Evolutionary conservation across 2,888 invertebrate genomes (phyloP), one percentile per base, ranked within the genome.

Genomic region (Lepidochitona cinerea): DNA sequence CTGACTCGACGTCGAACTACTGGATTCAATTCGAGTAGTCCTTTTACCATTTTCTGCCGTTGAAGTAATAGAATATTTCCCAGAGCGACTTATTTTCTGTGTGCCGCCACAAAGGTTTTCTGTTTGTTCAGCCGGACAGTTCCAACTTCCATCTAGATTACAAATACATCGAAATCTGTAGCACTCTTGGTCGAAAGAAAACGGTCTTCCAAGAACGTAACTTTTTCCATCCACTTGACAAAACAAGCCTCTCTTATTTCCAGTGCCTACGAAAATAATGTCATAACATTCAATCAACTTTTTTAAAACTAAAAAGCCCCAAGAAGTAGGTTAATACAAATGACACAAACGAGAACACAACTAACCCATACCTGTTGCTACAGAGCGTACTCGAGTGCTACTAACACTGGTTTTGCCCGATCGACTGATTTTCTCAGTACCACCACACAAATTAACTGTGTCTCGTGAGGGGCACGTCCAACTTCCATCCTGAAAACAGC

Each of bases 151-250:
- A 67, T 81, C 74, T 59, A 77, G 79, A 7, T 65, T 52, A 71
- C 84, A 84, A 7, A 78, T 69, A 71, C 84, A 84, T 52, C 79
- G 71, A 35, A 79, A 81, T 37, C 73, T 59, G 32, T 70, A 76
- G 54, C 84, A 84, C 18, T 75, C 78, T 14, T 77, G 74, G 14
- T 75, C 79, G 71, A 76, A 79, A 4, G 66, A 66, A n/a, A 66
- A 66, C 35, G 14, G 1, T 33, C 12, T 18, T 35, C 37, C 29
- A 14, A 14, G 2, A 2, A 18, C 36, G 26, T 66, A 66, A 9
- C n/a, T 36, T 26, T 29, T 35, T 37, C 37, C 66, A 26, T 66
- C 37, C 18, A 66, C 66, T n/a, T 23, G 14, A 26, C 66, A 66
- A 59, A 29, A 59, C 7, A n/a, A n/a, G n/a, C n/a, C n/a, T n/a